Percentiles rank a stretch among this genome's conserved stretches.
phyloP scores from a whole-genome alignment of 2,888 invertebrate species.

The Phengaris alcon region DNA sequence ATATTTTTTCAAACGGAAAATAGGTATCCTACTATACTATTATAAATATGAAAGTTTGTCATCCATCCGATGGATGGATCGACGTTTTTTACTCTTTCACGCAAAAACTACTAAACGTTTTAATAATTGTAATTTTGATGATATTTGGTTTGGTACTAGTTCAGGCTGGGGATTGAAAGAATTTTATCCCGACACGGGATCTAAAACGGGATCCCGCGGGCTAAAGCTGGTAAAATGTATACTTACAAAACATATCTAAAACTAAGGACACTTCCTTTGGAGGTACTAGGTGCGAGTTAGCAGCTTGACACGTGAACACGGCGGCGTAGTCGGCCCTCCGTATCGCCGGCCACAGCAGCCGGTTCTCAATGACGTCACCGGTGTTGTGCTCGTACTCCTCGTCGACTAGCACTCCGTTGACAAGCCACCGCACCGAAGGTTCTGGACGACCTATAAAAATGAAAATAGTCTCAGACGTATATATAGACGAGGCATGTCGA shows the following conservation, averaged over 20 bases:
- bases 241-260: conserved; percentile 90
- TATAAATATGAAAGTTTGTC: too few relatives aligned
- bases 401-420: conserved; percentile 88
- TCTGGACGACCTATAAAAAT: conserved; percentile 84
- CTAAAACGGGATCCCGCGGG: too few relatives aligned
- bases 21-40: too few relatives aligned
- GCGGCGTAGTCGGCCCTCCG: conserved; percentile 89
- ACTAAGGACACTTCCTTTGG: conserved; percentile 87
- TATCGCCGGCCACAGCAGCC: conserved; percentile 86
- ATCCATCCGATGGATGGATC: too few relatives aligned
- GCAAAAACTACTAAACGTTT: too few relatives aligned
- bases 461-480: not conserved
- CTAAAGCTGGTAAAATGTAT: conserved; percentile 15
- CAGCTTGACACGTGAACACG: conserved; percentile 92
- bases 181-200: too few relatives aligned
- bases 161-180: too few relatives aligned
- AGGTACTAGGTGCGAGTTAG: conserved; percentile 90
- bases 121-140: too few relatives aligned
- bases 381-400: conserved; percentile 91
- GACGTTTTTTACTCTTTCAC: too few relatives aligned
- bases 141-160: too few relatives aligned
- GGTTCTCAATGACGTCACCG: conserved; percentile 92
- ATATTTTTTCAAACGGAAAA: too few relatives aligned
- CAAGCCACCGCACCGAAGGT: conserved; percentile 90
- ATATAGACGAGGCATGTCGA: too few relatives aligned